phyloP scores from a whole-genome alignment of 2,888 invertebrate species.

The Stenotaenia linearis region DNA sequence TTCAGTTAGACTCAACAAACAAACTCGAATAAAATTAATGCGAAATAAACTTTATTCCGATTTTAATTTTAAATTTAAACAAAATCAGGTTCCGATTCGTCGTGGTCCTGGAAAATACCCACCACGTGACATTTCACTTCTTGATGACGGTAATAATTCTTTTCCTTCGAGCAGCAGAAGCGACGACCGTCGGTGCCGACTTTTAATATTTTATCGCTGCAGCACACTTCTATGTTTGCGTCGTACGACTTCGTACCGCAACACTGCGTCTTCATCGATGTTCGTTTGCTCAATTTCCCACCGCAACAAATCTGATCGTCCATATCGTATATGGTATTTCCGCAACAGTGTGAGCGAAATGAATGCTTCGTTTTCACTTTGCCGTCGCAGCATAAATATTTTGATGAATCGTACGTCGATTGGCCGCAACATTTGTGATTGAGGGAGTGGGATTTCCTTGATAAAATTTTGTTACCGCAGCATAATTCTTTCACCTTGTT shows the following conservation, averaged over 20 bases:
- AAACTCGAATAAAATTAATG: too few species aligned
- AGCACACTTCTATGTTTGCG: neutral
- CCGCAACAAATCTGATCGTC: neutral
- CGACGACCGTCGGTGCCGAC: neutral
- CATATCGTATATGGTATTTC: neutral
- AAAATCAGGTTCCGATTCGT: neutral
- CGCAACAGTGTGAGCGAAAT: neutral
- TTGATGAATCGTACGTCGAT: neutral
- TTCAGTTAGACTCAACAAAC: too few species aligned
- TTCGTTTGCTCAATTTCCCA: neutral
- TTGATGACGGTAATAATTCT: neutral
- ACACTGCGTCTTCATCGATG: neutral
- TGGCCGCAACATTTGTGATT: neutral
- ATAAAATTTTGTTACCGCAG: neutral
- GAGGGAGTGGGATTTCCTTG: neutral
- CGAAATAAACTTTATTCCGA: too few species aligned
- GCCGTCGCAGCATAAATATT: neutral
- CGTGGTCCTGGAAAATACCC: neutral
- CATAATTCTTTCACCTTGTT: neutral
- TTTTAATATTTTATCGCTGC: neutral
- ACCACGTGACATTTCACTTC: neutral
- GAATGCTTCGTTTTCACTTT: neutral
- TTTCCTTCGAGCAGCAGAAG: neutral
- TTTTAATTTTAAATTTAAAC: neutral
- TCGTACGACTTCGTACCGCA: neutral